Percentiles rank a stretch among this genome's conserved stretches.
Evolutionary conservation across 2,888 invertebrate species (phyloP).

Genomic region (Herminia tarsipennalis): DNA sequence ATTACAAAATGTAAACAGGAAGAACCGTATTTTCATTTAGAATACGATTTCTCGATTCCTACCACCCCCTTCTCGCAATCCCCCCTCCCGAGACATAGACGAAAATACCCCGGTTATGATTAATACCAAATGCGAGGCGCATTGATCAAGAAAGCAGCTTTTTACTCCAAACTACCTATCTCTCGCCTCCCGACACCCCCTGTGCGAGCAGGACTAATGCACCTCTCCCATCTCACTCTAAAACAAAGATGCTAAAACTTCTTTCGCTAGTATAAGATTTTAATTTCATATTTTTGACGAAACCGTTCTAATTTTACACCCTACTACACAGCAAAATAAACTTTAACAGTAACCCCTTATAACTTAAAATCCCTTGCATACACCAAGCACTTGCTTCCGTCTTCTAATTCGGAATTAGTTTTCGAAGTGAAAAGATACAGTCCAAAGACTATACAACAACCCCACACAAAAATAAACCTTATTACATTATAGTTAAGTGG

Average conservation of each 20-base stretch:
- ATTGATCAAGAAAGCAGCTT: slow-evolving; percentile 85
- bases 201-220: slow-evolving; percentile 82
- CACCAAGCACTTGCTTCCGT: slow-evolving; percentile 75
- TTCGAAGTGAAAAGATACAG: slow-evolving; percentile 86
- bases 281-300: slow-evolving; percentile 86
- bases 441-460: slow-evolving; percentile 76
- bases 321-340: slow-evolving; percentile 33
- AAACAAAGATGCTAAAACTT: slow-evolving; percentile 86
- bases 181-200: slow-evolving; percentile 60
- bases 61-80: slow-evolving; percentile 52
- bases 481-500: slow-evolving; percentile 50
- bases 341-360: slow-evolving; percentile 35
- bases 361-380: slow-evolving; percentile 35
- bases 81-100: slow-evolving; percentile 69
- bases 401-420: slow-evolving; percentile 84
- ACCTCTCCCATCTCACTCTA: slow-evolving; percentile 81
- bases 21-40: slow-evolving; percentile 85
- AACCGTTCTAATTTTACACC: slow-evolving; percentile 81
- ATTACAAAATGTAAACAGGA: slow-evolving; percentile 86
- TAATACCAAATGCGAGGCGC: slow-evolving; percentile 85
- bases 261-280: slow-evolving; percentile 86
- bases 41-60: slow-evolving; percentile 78
- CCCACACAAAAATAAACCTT: slow-evolving; percentile 52
- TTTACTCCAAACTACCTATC: slow-evolving; percentile 85
- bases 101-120: slow-evolving; percentile 85